Evolutionary conservation across 2,888 invertebrate genomes (phyloP), one percentile per base, ranked within the genome.

Genomic region (Phortica magna): DNA sequence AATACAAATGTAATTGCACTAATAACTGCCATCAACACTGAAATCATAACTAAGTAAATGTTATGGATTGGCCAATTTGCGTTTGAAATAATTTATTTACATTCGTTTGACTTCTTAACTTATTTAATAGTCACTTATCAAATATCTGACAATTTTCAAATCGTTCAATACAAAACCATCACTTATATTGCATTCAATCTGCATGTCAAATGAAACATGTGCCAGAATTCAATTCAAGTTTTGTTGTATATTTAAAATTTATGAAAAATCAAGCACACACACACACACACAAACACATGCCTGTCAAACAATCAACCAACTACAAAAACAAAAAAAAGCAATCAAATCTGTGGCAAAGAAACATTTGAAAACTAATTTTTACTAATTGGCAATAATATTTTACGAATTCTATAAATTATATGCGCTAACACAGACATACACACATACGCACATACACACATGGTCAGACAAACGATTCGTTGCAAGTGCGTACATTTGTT

Each of bases 331-430:
- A 65, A 65, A 65, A 65, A 39, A 41, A 31, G 59, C n/a, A 17
- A 12, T 10, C 39, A 14, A 65, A 12, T n/a, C 6, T 65, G 65
- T 14, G 41, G 19, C 10, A 39, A 41, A 12, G 61, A 61, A 22
- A 65, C 41, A 39, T 41, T 41, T 41, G 70, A 55, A 71, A 71
- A 71, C 70, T 71, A 86, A 86, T 83, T 83, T 83, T 78, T 77
- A 74, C 87, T 85, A 85, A 85, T 88, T 85, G 88, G 77, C 79
- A 79, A 83, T 84, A 86, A 85, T 85, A 71, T 71, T 71, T 55
- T 71, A 19, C 70, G 31, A 14, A 42, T 42, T 41, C 31, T 31
- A 68, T 43, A 55, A 19, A 55, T 42, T 71, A 43, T 55, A 22
- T 42, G 68, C 68, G 68, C 68, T 43, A 68, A 43, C 7, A n/a